Percentiles rank a stretch among this genome's conserved stretches.
Conservation (phyloP, 2,888 invertebrate genomes). For the Formica aserva region DNA sequence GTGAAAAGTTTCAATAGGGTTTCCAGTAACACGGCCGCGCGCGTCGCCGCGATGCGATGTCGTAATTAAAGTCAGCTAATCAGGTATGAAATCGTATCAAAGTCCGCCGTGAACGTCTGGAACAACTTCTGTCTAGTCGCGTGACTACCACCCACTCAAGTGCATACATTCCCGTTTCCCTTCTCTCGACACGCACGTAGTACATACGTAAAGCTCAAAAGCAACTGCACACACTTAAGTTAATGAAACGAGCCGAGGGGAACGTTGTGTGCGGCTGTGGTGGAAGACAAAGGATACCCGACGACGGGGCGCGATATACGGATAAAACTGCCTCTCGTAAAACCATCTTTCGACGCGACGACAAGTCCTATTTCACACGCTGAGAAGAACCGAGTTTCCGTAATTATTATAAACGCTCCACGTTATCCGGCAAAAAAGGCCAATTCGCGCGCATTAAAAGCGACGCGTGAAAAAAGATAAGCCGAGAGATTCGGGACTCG, state of each 20-base stretch:
- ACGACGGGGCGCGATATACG: constrained; percentile 31
- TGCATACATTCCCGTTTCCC: constrained; percentile 5
- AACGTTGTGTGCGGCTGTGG: constrained; percentile 2
- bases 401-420: constrained; percentile 58
- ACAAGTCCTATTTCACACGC: background rate
- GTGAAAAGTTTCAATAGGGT: constrained; percentile 22
- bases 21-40: constrained; percentile 28
- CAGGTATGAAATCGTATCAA: constrained; percentile 64
- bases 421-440: constrained; percentile 63
- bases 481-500: constrained; percentile 20
- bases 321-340: constrained; percentile 24
- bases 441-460: constrained; percentile 49
- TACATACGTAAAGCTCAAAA: constrained; percentile 39
- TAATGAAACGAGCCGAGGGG: constrained; percentile 69
- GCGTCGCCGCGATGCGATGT: constrained; percentile 37
- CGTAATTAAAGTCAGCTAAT: constrained; percentile 68
- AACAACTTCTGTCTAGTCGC: constrained; percentile 58
- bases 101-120: constrained; percentile 48
- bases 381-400: constrained; percentile 19
- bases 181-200: constrained; percentile 30
- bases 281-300: constrained; percentile 47
- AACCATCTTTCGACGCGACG: constrained; percentile 25
- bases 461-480: constrained; percentile 8
- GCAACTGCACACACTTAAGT: constrained; percentile 69
- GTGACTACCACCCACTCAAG: constrained; percentile 59